These are phyloP conservation scores for Drosophila tani DNA, from an alignment of 1,140 invertebrate genomes.

Conservation along the genomic window DNA sequence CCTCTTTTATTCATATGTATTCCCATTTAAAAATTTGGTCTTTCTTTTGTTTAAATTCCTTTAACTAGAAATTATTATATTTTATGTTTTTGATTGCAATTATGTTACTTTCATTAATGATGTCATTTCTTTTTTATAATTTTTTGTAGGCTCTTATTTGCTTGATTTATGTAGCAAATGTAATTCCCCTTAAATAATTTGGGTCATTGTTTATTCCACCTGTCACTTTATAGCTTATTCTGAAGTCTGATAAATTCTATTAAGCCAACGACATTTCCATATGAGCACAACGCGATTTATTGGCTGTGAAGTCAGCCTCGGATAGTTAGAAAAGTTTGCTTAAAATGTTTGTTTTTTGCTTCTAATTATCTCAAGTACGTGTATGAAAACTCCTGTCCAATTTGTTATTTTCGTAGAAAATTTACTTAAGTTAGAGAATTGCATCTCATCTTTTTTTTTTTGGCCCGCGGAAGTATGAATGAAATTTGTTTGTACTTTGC, in stretches of 20 bases:
- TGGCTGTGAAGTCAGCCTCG: conserved; percentile 17
- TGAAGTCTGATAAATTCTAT: neutral
- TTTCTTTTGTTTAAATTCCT: no score
- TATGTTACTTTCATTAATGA: neutral
- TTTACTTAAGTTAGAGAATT: conserved; percentile 1
- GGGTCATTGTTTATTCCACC: neutral
- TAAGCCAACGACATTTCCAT: neutral
- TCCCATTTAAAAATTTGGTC: no score
- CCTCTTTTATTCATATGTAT: neutral
- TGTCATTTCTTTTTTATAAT: neutral
- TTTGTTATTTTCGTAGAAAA: neutral
- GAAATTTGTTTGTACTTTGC: neutral
- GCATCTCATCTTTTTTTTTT: neutral
- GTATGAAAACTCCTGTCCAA: neutral
- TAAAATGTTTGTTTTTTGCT: neutral
- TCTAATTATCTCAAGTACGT: conserved; percentile 23
- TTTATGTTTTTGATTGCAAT: no score
- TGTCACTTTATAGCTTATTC: neutral
- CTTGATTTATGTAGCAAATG: neutral
- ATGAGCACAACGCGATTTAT: conserved; percentile 9
- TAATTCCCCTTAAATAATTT: neutral
- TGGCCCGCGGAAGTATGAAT: conserved; percentile 4
- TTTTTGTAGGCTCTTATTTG: neutral
- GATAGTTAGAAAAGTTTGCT: conserved; percentile 8
- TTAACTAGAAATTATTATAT: no score